Evolutionary conservation across 2,888 invertebrate genomes (phyloP), one percentile per base, ranked within the genome.

Genomic region (Bhutanitis thaidina): DNA sequence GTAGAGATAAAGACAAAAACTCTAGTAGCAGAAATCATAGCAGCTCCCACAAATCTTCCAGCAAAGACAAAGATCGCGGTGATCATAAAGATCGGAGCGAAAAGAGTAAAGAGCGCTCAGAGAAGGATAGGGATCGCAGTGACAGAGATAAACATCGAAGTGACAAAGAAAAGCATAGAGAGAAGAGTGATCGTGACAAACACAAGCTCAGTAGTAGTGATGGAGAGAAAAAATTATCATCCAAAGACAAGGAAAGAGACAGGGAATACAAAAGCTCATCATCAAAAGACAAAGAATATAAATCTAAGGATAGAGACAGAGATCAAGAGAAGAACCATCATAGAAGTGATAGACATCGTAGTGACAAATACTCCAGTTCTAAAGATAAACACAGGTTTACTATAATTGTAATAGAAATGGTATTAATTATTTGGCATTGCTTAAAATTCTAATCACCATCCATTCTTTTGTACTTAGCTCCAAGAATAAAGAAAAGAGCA

Each of bases 341-440:
- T 51, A 73, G 78, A 58, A 90, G 80, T 56, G 62, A 89, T 46
- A 90, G 85, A 64, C 83, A 90, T 52, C 74, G 75, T 60, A 87
- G 78, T 62, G 90, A 90, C 49, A 81, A 78, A 54, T 72, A 77
- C 61, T 83, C 85, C 53, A 84, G 81, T 64, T 86, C 86, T 43
- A 92, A 91, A 69, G 92, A 92, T 49, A 93, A 91, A 65, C 91
- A 92, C 62, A 91, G 90, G 79, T 92, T 52, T 54, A 9, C 4
- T n/a, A 36, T 38, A 25, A 30, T 50, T 38, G 35, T 56, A 36
- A 43, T 15, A 37, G 32, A 27, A 27, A 27, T 36, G 29, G 29
- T 47, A 13, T 16, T 44, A 16, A 34, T 16, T 43, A 12, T 44
- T 25, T 20, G n/a, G 20, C 20, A 20, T 20, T 20, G 2, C 2